Evolutionary conservation across 2,888 invertebrate species (phyloP), one percentile per base, ranked within the genome.

Genomic region (Agrilus mali): DNA sequence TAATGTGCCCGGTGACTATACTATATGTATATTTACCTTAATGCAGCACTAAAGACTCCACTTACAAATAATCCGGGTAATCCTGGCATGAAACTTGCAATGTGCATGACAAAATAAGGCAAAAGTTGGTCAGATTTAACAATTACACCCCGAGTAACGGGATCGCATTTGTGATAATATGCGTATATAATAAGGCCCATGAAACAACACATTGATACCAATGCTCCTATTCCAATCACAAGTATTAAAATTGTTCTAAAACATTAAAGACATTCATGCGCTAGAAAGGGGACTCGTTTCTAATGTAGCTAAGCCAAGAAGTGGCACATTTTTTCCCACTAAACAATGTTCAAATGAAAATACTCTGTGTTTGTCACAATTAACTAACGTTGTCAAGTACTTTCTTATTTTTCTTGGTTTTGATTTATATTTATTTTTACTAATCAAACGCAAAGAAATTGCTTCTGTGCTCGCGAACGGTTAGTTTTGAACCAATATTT

Each of bases 161-260:
- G 93, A 67, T 93, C 92, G 59, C 93, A 93, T 35, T 78, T 74
- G 39, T 81, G 72, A 58, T 89, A 93, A 2, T 81, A 82, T 0
- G 92, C 89, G 61, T 82, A 93, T 50, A 93, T 85, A 1, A 93
- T 77, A 6, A 93, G 70, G 0, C 93, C 93, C 41, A 86, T 85
- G 58, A 86, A 85, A 55, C 86, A 85, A 59, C 88, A 86, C 56
- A 90, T 71, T 0, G 79, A 75, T 1, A 90, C 75, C 20, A 93
- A 77, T 8, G 73, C 66, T 43, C 82, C 70, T 41, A 90, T 82
- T 0, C 92, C 92, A 3, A 76, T 64, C 0, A 87, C 82, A 65
- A 90, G 80, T 47, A 86, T 78, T 69, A 76, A 74, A 49, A 86
- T 73, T 12, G 85, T 82, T 58, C 86, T 86, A 65, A 47, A 69